These are phyloP conservation scores for Plebejus anna DNA, from an alignment of 2,888 invertebrate species.

Conservation along the genomic window DNA sequence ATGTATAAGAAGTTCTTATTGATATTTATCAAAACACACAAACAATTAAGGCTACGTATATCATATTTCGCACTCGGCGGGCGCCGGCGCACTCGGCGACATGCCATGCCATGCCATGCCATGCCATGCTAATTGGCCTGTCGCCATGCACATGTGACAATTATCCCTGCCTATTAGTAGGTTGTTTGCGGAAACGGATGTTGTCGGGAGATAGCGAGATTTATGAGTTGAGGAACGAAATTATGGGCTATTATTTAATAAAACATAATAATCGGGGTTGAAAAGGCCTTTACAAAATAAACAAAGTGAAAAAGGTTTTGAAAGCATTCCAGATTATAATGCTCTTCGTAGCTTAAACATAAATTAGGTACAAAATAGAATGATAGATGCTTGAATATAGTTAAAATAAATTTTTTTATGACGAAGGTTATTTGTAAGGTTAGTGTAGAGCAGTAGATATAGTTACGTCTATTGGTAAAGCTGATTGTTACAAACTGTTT, in stretches of 20 bases:
- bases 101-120: conserved; percentile 38
- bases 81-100: conserved; percentile 51
- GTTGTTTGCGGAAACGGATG: conserved; percentile 78
- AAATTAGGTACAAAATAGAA: not conserved
- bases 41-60: conserved; percentile 24
- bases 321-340: not conserved
- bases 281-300: not conserved
- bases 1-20: not conserved
- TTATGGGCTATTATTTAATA: not conserved
- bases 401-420: no score
- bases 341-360: not conserved
- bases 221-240: conserved; percentile 34
- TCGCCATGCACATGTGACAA: conserved; percentile 78
- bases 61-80: conserved; percentile 54
- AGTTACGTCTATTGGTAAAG: not conserved
- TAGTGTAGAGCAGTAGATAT: not conserved
- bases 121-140: conserved; percentile 75
- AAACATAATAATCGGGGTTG: not conserved
- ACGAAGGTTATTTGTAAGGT: not conserved
- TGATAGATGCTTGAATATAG: no score
- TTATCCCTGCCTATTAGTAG: conserved; percentile 70
- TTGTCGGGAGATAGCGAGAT: conserved; percentile 68
- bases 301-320: not conserved
- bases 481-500: conserved; percentile 2
- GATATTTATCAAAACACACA: conserved; percentile 29